These are phyloP conservation scores for Macaria liturata DNA, from an alignment of 2,888 invertebrate species.

Conservation along the genomic window DNA sequence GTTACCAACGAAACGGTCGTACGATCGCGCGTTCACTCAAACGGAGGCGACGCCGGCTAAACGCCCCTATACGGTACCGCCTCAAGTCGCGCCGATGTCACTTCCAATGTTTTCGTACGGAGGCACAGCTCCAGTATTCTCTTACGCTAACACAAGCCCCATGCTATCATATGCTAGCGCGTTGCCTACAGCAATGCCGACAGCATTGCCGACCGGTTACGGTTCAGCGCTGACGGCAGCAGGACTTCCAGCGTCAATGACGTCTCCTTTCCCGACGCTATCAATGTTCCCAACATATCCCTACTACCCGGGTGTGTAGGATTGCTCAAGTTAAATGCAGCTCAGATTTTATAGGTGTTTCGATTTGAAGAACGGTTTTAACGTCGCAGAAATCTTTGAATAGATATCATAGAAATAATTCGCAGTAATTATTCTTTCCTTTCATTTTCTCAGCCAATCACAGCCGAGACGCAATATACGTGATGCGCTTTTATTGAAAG, in stretches of 20 bases:
- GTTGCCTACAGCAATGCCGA: constrained; percentile 54
- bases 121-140: constrained; percentile 66
- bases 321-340: constrained; percentile 14
- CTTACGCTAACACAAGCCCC: constrained; percentile 67
- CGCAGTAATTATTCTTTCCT: too few relatives aligned
- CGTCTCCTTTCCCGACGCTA: constrained; percentile 55
- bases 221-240: constrained; percentile 59
- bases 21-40: constrained; percentile 88
- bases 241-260: constrained; percentile 49
- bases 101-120: constrained; percentile 82
- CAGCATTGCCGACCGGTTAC: constrained; percentile 64
- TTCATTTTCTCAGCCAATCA: too few relatives aligned
- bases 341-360: too few relatives aligned
- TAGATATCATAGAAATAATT: too few relatives aligned
- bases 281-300: constrained; percentile 72
- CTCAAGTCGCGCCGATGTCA: constrained; percentile 67
- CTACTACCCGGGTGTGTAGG: constrained; percentile 36
- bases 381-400: too few relatives aligned
- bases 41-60: constrained; percentile 75
- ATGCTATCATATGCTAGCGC: constrained; percentile 64
- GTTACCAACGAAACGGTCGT: constrained; percentile 85
- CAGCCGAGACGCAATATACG: too few relatives aligned
- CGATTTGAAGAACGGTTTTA: too few relatives aligned
- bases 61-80: constrained; percentile 66
- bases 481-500: too few relatives aligned